Conservation (phyloP, 2,797 vertebrate species). For the Acrocephalus scirpaceus region DNA sequence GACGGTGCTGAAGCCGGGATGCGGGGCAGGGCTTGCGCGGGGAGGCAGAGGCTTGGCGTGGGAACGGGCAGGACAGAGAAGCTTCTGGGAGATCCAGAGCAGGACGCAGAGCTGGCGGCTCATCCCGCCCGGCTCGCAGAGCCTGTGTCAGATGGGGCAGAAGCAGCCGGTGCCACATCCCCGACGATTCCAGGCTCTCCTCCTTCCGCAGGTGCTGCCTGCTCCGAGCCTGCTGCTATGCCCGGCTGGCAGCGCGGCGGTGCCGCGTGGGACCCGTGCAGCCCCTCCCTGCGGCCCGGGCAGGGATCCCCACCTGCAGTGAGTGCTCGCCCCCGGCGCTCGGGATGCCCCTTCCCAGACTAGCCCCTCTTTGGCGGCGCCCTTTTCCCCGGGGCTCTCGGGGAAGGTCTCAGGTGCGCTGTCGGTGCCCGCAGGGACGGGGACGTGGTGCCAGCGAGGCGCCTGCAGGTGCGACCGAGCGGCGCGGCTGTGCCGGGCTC, state of each 20-base stretch:
- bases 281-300: accelerated
- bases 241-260: not conserved
- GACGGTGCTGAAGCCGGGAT: not conserved
- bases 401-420: accelerated
- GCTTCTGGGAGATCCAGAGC: not conserved
- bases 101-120: not conserved
- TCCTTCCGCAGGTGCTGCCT: slow-evolving; percentile 33
- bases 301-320: slow-evolving; percentile 1
- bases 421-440: not conserved
- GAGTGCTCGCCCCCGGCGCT: not conserved
- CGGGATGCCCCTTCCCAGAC: not conserved
- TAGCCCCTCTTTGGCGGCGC: accelerated
- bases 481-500: not conserved
- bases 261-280: not conserved
- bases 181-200: not conserved
- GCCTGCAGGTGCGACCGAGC: slow-evolving; percentile 30
- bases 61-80: not conserved
- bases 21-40: not conserved
- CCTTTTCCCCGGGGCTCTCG: accelerated
- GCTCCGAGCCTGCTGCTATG: slow-evolving; percentile 41
- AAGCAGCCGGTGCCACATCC: accelerated
- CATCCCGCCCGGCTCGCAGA: accelerated
- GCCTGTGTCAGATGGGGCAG: accelerated
- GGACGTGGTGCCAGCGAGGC: slow-evolving; percentile 20
- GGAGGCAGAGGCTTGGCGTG: not conserved